Percentiles rank a stretch among this genome's conserved stretches.
Evolutionary conservation across 2,888 invertebrate genomes (phyloP).

Genomic region (Euplexia lucipara): DNA sequence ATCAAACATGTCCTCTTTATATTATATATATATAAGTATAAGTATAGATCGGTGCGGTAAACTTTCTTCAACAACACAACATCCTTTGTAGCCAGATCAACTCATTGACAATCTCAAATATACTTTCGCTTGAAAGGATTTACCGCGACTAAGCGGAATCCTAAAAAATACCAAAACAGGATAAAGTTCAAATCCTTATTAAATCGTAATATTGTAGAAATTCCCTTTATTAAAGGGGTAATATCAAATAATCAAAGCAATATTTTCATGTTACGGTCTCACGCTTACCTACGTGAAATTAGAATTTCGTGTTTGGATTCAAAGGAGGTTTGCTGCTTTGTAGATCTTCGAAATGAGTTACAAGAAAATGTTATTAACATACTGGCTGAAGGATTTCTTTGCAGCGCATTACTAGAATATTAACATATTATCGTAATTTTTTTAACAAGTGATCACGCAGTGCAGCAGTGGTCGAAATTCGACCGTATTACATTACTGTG

Average conservation of each 20-base stretch:
- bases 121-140: not conserved
- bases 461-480: too few relatives aligned
- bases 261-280: conserved; percentile 40
- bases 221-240: conserved; percentile 19
- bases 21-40: too few relatives aligned
- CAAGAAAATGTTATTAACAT: not conserved
- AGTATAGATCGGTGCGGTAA: too few relatives aligned
- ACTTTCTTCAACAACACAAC: too few relatives aligned
- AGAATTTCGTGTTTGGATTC: conserved; percentile 21
- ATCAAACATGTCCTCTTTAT: too few relatives aligned
- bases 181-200: conserved; percentile 51
- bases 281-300: conserved; percentile 30
- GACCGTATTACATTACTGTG: too few relatives aligned
- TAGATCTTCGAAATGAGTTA: not conserved
- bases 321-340: conserved; percentile 1
- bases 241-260: conserved; percentile 57
- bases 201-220: conserved; percentile 48
- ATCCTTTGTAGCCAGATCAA: too few relatives aligned
- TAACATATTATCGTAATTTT: too few relatives aligned
- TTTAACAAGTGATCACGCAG: too few relatives aligned
- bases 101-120: too few relatives aligned
- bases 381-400: not conserved
- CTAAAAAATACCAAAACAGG: conserved; percentile 45
- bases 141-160: conserved; percentile 15
- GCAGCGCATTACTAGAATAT: not conserved